Evolutionary conservation across 2,888 invertebrate species (phyloP), one percentile per base, ranked within the genome.

Genomic region (Spodoptera littoralis): DNA sequence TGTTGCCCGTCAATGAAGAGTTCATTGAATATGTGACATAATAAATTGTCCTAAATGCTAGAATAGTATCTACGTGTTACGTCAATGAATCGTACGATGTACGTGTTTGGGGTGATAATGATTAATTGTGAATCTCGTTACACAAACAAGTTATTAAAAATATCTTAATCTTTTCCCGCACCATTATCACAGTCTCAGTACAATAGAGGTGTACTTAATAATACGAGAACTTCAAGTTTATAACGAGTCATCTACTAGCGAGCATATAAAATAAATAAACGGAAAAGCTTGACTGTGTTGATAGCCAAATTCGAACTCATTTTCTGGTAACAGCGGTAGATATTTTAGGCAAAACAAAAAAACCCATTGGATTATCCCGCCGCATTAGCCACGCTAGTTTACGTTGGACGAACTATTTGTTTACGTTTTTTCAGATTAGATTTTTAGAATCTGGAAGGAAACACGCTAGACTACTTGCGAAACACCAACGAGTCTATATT

Each of bases 311-410:
- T 69, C 69, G 54, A 49, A 60, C 22, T 59, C 56, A 71, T 84
- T 85, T 86, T 84, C 84, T 87, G 70, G 75, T 81, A 65, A 66
- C 63, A 54, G 72, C 70, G 72, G 64, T 67, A 63, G 70, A 57
- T 50, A 74, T 76, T 79, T 79, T 72, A 67, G 72, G 65, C 60
- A 76, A 73, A 71, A 81, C 70, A 82, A 90, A 91, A 18, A 91
- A 89, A 85, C 89, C 90, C 89, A 85, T 73, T 72, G 89, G 89
- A 85, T 86, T 88, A 85, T 82, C 89, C 91, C 85, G 74, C 79
- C 73, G 82, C 70, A 63, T 83, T 85, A 78, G 82, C 70, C 74
- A 84, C 85, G 87, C 84, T 84, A 75, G 79, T 84, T 85, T 86
- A 85, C 84, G 83, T 81, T 83, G 62, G 73, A 57, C 70, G 63